Conservation (phyloP, 1,140 invertebrate genomes). For the Drosophila sucinea region DNA sequence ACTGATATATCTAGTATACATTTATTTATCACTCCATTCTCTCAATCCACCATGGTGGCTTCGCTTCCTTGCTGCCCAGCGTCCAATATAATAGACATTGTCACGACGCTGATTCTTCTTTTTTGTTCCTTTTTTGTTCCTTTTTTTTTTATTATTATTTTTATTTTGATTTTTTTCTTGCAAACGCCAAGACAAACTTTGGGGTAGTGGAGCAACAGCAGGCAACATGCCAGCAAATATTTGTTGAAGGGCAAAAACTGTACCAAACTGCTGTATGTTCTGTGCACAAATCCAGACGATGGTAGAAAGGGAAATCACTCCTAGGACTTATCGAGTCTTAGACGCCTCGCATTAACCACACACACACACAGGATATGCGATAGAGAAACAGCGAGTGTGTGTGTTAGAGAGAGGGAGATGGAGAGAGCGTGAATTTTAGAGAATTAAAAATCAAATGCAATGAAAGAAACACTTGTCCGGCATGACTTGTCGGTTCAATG, state of each 20-base stretch:
- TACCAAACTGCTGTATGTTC: slow-evolving; percentile 43
- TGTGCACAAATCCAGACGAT: slow-evolving; percentile 56
- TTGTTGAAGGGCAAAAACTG: slow-evolving; percentile 54
- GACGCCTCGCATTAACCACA: neutral
- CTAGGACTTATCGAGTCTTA: slow-evolving; percentile 54
- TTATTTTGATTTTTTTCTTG: slow-evolving; percentile 26
- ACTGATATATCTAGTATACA: neutral
- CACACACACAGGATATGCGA: slow-evolving; percentile 43
- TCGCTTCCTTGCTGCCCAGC: neutral
- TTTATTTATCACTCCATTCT: neutral
- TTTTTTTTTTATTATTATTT: slow-evolving; percentile 24
- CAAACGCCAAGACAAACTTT: slow-evolving; percentile 39
- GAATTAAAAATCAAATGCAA: slow-evolving; percentile 26
- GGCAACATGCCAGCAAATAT: slow-evolving; percentile 33
- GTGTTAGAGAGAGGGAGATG: slow-evolving; percentile 16
- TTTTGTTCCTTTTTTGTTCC: neutral
- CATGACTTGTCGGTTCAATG: slow-evolving; percentile 42
- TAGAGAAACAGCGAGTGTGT: slow-evolving; percentile 29
- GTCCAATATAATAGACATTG: slow-evolving; percentile 8
- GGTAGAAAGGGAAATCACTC: slow-evolving; percentile 70
- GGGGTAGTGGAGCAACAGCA: slow-evolving; percentile 73
- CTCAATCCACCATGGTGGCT: neutral
- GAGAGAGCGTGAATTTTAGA: slow-evolving; percentile 20
- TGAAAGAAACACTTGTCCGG: slow-evolving; percentile 21
- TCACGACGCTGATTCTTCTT: slow-evolving; percentile 1